Evolutionary conservation across 2,888 invertebrate species (phyloP), one percentile per base, ranked within the genome.

Genomic region (Sarcophaga carnaria): DNA sequence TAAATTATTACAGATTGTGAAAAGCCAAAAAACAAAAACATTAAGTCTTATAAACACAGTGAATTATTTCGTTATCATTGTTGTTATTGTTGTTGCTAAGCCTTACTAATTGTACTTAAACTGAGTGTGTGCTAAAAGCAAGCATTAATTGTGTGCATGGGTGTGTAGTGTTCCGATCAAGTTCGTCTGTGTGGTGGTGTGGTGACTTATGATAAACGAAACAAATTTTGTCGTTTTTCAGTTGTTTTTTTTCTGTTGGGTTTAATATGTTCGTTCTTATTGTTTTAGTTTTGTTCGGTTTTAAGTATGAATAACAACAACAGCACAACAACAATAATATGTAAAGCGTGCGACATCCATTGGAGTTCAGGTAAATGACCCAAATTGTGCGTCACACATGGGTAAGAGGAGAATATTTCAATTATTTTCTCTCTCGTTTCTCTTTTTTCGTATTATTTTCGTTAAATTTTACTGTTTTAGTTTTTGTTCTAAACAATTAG

Each of bases 331-430:
- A 79, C 47, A 63, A 62, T 25, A 78, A 64, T 81, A 79, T 84
- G 84, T 85, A 17, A 17, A 14, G 79, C 76, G 77, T 54, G 71
- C 72, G 80, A 76, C 79, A 80, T 76, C 49, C 54, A 54, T 54
- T 54, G 17, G 63, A 77, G 78, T 79, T 86, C 86, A 88, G 88
- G 88, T 88, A 89, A 89, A 89, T 87, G 89, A 89, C 89, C 88
- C 84, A 83, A 89, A 88, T 89, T 89, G 88, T 88, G 88, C 85
- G 81, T 74, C 83, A 83, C 78, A 37, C 71, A 71, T 72, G 20
- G 49, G 63, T 45, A 72, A 64, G 6, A 10, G 60, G 63, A 62
- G 62, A 76, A 71, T 71, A 63, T 69, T 66, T 74, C 20, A 25
- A 64, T 17, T 17, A 20, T 62, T 45, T 45, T 22, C 59, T 20